Conservation (phyloP, 2,888 invertebrate species). For the Digitonthophagus gazella region DNA sequence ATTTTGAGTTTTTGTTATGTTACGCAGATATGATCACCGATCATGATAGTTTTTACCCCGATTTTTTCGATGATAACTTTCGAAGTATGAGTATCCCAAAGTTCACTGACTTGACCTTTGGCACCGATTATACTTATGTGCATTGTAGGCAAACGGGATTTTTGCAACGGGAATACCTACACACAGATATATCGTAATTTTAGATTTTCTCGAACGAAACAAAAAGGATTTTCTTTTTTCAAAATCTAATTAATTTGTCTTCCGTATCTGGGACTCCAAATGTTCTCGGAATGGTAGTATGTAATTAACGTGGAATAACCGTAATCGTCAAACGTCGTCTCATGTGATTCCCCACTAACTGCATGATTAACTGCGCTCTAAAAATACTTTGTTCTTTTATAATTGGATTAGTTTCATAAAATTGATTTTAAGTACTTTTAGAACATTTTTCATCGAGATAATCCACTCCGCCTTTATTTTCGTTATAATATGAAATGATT, state of each 20-base stretch:
- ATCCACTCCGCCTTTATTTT: conserved; percentile 23
- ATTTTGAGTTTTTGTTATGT: no score
- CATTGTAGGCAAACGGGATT: conserved; percentile 6
- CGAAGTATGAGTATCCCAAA: no score
- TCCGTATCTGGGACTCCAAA: background rate
- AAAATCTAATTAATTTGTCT: background rate
- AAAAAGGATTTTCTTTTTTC: background rate
- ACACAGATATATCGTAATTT: conserved; percentile 2
- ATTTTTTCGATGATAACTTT: no score
- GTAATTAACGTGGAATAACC: background rate
- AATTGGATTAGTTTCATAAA: background rate
- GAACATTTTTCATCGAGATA: conserved; percentile 20
- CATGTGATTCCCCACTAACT: background rate
- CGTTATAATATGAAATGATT: conserved; percentile 23
- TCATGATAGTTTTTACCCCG: no score
- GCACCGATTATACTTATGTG: no score
- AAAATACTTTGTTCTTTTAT: background rate
- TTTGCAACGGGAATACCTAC: conserved; percentile 2
- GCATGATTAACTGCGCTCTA: background rate
- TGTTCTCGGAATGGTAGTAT: background rate
- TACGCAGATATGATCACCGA: no score
- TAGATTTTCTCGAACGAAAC: background rate
- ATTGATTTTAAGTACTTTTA: conserved; percentile 21
- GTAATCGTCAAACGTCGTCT: background rate
- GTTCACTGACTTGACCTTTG: no score